Base-by-base conservation (phyloP, 1,140 invertebrate genomes). In the Charaxes varanes region DNA sequence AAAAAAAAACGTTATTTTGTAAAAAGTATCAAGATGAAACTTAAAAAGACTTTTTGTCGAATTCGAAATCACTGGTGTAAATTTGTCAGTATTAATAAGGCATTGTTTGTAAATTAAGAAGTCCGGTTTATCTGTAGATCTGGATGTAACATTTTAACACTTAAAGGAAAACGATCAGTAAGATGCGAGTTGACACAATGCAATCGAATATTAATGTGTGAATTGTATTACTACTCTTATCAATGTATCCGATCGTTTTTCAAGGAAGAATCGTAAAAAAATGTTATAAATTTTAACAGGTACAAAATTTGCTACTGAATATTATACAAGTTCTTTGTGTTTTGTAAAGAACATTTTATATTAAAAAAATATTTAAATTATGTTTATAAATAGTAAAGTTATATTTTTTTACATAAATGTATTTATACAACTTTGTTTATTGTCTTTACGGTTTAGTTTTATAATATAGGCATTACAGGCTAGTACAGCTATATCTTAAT, bases 171-270 rank as follows among this genome's bases (percentile, higher is more conserved):
- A 46, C 19, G 6, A 32, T 22, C 28, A 28, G 40, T 40, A 40
- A 46, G 40, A 33, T 14, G 21, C 8, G 10, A 12, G 17, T 45
- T 34, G 15, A 19, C 13, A 8, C 19, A 35, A 1, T 30, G 37
- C 47, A 53, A 58, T 43, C 43, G 36, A 53, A 64, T 62, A 52
- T 42, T 44, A 53, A 62, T 53, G 44, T 53, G 47, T 49, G 41
- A 46, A 60, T n/a, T n/a, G 61, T 59, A 50, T 42, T 51, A 30
- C 23, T 42, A 41, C 8, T 41, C 44, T 31, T 66, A 71, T 68
- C 67, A 24, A 27, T 8, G 15, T 22, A 37, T 50, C 62, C 66
- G 50, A 68, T 73, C 66, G 19, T n/a, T 22, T 42, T 65, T 64
- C 54, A 35, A 4, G 31, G 64, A 70, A 70, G 4, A 22, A 33